Conservation (phyloP, 2,797 vertebrate genomes). For the Cheirogaleus major region DNA sequence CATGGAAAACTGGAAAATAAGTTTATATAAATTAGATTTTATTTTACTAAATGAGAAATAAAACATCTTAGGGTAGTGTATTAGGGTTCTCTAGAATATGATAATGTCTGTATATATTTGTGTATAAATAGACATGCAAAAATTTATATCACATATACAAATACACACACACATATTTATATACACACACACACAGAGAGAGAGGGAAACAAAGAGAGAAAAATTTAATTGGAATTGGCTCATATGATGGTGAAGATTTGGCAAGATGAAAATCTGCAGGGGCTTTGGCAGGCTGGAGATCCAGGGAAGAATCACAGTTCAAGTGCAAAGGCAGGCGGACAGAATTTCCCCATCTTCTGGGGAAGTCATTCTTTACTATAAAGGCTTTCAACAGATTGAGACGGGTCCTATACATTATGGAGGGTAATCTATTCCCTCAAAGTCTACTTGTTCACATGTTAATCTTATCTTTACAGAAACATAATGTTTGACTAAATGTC, state of each 20-base stretch:
- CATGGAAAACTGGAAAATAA: neutral
- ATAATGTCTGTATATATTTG: neutral
- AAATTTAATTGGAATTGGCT: neutral
- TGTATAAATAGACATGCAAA: neutral
- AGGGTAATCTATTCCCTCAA: neutral
- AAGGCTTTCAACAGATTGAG: neutral
- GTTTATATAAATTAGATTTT: neutral
- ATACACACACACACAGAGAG: neutral
- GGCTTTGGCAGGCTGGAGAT: neutral
- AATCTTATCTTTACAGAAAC: neutral
- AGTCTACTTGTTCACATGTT: neutral
- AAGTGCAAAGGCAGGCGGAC: neutral
- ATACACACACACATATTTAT: neutral
- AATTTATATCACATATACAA: neutral
- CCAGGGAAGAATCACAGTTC: neutral
- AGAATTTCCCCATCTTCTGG: neutral
- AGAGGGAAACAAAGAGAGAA: neutral
- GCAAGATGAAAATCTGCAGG: neutral
- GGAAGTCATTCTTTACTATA: neutral
- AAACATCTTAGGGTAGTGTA: neutral
- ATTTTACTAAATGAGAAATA: neutral
- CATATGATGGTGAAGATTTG: too few species aligned
- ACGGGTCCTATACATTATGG: neutral
- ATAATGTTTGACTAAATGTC: neutral
- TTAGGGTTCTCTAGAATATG: neutral